Percentiles rank a stretch among this genome's conserved stretches.
Conservation (phyloP, 2,113 vertebrate genomes). For the Cnemophilus loriae region DNA sequence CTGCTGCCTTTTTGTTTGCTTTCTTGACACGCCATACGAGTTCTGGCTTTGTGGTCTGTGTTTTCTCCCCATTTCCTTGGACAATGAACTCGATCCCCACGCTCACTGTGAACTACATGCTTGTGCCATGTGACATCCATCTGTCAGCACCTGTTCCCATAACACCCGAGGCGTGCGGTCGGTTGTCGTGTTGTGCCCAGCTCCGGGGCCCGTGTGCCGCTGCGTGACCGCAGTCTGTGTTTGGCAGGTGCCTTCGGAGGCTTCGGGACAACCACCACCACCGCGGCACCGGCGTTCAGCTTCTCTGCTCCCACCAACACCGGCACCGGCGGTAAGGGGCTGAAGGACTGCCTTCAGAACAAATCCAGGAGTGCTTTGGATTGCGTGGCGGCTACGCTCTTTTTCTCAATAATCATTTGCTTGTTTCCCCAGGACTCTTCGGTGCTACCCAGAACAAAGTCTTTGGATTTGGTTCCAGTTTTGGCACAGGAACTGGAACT, state of each 20-base stretch:
- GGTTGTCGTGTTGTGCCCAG: background rate
- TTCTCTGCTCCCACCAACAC: conserved; percentile 86
- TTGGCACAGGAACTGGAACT: conserved; percentile 79
- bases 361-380: background rate
- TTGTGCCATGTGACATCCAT: background rate
- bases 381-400: background rate
- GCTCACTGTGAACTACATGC: background rate
- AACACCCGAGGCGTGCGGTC: background rate
- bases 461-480: conserved; percentile 89
- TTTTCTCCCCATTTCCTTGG: background rate
- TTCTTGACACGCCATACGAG: background rate
- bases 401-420: background rate
- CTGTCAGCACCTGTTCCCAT: background rate
- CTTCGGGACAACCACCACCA: conserved; percentile 86
- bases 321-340: conserved; percentile 73
- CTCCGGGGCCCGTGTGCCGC: fast-evolving
- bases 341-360: background rate
- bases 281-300: conserved; percentile 82
- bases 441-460: conserved; percentile 91
- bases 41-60: background rate
- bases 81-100: background rate
- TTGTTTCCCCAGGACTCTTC: conserved; percentile 80
- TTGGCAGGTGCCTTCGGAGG: conserved; percentile 87
- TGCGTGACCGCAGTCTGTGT: background rate
- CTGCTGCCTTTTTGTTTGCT: background rate